A percentile compares a stretch with the other conserved stretches of the same genome.
These are phyloP conservation scores for Zeuzera pyrina DNA, from an alignment of 2,888 invertebrate genomes.

Conservation along the genomic window DNA sequence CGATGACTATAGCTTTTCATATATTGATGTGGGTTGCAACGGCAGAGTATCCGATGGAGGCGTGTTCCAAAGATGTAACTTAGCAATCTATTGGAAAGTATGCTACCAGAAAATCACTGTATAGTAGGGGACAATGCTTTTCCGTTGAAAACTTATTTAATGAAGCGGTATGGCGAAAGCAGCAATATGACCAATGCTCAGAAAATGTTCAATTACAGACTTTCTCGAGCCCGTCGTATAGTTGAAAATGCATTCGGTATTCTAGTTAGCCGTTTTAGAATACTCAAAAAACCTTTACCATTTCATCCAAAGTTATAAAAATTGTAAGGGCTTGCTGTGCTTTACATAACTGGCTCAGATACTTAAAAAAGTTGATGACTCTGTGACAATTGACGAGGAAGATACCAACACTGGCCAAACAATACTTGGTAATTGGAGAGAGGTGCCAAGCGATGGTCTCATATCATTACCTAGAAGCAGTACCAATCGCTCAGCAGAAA, in stretches of 20 bases:
- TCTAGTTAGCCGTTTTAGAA: too few relatives aligned
- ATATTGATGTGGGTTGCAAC: constrained; percentile 15
- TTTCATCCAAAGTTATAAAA: constrained; percentile 3
- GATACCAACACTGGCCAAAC: constrained; percentile 7
- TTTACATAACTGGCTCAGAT: constrained; percentile 1
- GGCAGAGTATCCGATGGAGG: constrained; percentile 19
- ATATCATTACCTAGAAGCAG: constrained; percentile 6
- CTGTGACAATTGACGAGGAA: constrained; percentile 14
- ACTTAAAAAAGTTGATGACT: too few relatives aligned
- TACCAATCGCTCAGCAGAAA: constrained; percentile 8
- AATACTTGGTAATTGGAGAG: constrained; percentile 12
- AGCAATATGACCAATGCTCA: too few relatives aligned
- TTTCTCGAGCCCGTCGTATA: too few relatives aligned
- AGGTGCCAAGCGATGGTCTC: constrained; percentile 9
- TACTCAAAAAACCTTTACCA: constrained; percentile 1
- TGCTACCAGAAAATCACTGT: constrained; percentile 12
- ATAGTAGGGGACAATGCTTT: constrained; percentile 10
- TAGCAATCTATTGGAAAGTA: constrained; percentile 13
- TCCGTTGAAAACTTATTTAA: constrained; percentile 10
- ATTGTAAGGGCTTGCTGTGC: constrained; percentile 3
- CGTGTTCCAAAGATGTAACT: constrained; percentile 16
- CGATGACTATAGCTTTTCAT: constrained; percentile 13
- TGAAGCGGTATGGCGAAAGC: constrained; percentile 11
- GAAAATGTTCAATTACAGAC: too few relatives aligned
- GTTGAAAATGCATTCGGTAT: too few relatives aligned